A percentile compares a stretch with the other conserved stretches of the same genome.
phyloP scores from a whole-genome alignment of 2,797 vertebrate species.

The Numenius phaeopus region DNA sequence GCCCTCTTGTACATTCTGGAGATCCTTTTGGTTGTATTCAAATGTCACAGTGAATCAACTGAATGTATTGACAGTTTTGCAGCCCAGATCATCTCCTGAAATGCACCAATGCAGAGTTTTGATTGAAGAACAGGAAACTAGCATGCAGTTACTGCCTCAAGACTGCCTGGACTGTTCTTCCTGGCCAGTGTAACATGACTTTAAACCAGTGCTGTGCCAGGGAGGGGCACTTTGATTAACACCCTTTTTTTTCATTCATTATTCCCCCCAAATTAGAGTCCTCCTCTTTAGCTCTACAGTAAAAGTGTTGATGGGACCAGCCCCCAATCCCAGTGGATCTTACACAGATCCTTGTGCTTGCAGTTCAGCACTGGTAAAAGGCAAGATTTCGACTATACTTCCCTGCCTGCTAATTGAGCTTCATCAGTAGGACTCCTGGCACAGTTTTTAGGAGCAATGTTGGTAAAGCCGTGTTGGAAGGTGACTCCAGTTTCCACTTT shows the following conservation, averaged over 20 bases:
- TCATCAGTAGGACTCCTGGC: no score
- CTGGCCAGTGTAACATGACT: neutral
- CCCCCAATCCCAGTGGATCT: neutral
- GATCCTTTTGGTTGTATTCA: neutral
- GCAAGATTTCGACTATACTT: neutral
- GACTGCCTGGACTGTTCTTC: neutral
- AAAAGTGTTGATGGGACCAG: neutral
- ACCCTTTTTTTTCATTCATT: neutral
- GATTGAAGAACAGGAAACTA: neutral
- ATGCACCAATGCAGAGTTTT: neutral
- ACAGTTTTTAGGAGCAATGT: neutral
- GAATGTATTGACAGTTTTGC: neutral
- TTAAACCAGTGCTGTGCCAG: neutral
- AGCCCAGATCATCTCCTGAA: neutral
- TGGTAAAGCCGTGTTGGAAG: neutral
- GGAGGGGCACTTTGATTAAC: neutral
- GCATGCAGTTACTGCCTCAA: neutral
- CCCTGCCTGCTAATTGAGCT: neutral
- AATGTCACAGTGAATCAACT: neutral
- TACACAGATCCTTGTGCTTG: neutral
- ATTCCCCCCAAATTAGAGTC: neutral
- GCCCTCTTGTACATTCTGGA: fast-evolving
- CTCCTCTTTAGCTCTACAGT: neutral
- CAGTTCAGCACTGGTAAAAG: neutral
- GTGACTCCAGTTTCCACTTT: neutral